Evolutionary conservation across 2,888 invertebrate species (phyloP).

Genomic region (Drosophila paucipuncta): DNA sequence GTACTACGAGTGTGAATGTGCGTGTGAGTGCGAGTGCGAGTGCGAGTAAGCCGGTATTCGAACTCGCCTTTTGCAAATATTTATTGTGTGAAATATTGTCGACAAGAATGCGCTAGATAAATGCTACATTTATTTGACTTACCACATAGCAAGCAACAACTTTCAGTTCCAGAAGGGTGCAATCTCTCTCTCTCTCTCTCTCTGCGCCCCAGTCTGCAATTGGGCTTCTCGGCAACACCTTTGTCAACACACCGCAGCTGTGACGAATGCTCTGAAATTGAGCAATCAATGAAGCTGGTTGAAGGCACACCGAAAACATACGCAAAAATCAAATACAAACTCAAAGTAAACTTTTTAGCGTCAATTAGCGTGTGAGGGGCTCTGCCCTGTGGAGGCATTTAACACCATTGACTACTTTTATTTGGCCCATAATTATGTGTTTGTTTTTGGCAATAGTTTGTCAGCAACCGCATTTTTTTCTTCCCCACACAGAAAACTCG

Average conservation of each 20-base stretch:
- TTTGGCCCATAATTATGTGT: slow-evolving; percentile 50
- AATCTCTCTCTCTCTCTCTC: background rate
- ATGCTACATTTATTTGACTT: background rate
- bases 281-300: slow-evolving; percentile 45
- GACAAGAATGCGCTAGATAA: slow-evolving; percentile 7
- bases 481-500: slow-evolving; percentile 25
- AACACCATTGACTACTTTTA: slow-evolving; percentile 48
- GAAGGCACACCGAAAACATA: background rate
- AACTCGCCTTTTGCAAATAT: slow-evolving; percentile 39
- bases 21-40: background rate
- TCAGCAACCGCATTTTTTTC: slow-evolving; percentile 15
- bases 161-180: slow-evolving; percentile 14
- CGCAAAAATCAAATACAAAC: background rate
- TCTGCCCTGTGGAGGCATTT: slow-evolving; percentile 43
- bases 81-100: slow-evolving; percentile 23
- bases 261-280: slow-evolving; percentile 38
- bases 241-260: slow-evolving; percentile 61
- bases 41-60: background rate
- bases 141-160: slow-evolving; percentile 31
- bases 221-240: slow-evolving; percentile 42
- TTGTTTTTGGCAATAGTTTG: slow-evolving; percentile 36
- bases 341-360: slow-evolving; percentile 21
- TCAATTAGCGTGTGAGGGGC: slow-evolving; percentile 45
- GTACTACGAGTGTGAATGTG: background rate
- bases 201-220: background rate